These are phyloP conservation scores for Equus przewalskii DNA, from an alignment of 2,113 vertebrate genomes.

Conservation along the genomic window DNA sequence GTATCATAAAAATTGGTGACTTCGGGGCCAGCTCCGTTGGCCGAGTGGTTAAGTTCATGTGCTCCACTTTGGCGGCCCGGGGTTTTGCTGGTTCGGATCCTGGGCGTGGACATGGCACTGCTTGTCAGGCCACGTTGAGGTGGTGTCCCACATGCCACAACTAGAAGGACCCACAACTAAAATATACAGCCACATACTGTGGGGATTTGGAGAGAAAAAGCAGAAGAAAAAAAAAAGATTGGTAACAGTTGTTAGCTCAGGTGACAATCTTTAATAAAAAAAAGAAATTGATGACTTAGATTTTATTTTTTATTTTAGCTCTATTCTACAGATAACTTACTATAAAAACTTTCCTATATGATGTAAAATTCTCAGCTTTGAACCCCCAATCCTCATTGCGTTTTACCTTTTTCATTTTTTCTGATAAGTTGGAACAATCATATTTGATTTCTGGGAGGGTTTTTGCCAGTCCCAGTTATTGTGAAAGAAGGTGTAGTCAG, in stretches of 20 bases:
- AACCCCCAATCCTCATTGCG: background rate
- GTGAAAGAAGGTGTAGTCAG: slow-evolving; percentile 62
- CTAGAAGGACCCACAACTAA: too few species aligned
- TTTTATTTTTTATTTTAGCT: slow-evolving; percentile 46
- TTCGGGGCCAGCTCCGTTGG: background rate
- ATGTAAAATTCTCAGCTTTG: slow-evolving; percentile 1
- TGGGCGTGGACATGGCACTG: too few species aligned
- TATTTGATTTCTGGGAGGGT: slow-evolving; percentile 13
- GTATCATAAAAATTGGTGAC: slow-evolving; percentile 20
- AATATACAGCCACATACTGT: too few species aligned
- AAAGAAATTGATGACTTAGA: background rate
- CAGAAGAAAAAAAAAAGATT: too few species aligned
- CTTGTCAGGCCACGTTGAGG: too few species aligned
- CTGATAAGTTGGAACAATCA: slow-evolving; percentile 16
- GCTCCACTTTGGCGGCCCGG: too few species aligned
- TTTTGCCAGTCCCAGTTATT: slow-evolving; percentile 63
- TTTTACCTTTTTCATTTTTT: slow-evolving; percentile 68
- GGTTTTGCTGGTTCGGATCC: too few species aligned
- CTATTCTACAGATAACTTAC: background rate
- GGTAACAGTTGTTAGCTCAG: too few species aligned
- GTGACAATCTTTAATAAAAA: too few species aligned
- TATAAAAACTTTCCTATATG: background rate
- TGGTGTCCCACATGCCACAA: too few species aligned
- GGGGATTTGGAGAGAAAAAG: too few species aligned
- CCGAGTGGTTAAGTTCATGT: too few species aligned